phyloP scores from a whole-genome alignment of 2,113 vertebrate genomes.

The Fregetta grallaria region DNA sequence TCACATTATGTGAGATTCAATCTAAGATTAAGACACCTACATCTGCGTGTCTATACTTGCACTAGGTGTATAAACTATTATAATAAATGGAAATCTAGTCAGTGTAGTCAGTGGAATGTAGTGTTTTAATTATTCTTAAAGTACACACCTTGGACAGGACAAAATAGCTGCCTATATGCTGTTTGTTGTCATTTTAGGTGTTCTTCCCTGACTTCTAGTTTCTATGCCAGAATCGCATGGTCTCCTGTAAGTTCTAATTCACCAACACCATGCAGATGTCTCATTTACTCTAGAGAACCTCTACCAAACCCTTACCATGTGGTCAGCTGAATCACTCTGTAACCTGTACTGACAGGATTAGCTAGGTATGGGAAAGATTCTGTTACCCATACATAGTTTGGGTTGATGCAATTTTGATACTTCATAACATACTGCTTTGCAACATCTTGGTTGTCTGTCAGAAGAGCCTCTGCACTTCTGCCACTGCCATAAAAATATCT shows the following conservation, averaged over 20 bases:
- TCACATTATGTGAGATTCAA: not conserved
- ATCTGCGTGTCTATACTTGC: not conserved
- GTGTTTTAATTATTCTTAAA: not conserved
- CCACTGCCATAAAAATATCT: not conserved
- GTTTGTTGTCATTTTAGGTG: not conserved
- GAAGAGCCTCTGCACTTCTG: not conserved
- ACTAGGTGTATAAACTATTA: not conserved
- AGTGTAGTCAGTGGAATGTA: not conserved
- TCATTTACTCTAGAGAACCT: not conserved
- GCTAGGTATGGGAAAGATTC: not conserved
- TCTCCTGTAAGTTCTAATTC: not conserved
- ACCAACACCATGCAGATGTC: not conserved
- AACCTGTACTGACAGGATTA: not conserved
- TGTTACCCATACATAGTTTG: not conserved
- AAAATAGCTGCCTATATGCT: not conserved
- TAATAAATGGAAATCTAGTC: not conserved
- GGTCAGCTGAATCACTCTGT: not conserved
- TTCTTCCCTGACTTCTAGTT: not conserved
- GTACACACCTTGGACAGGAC: not conserved
- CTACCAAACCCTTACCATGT: not conserved
- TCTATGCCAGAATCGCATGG: not conserved
- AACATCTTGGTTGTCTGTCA: not conserved
- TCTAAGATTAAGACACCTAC: not conserved
- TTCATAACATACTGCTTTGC: not conserved
- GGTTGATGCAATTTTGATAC: not conserved